Evolutionary conservation across 2,113 vertebrate species (phyloP).

Genomic region (Hippocampus abdominalis): DNA sequence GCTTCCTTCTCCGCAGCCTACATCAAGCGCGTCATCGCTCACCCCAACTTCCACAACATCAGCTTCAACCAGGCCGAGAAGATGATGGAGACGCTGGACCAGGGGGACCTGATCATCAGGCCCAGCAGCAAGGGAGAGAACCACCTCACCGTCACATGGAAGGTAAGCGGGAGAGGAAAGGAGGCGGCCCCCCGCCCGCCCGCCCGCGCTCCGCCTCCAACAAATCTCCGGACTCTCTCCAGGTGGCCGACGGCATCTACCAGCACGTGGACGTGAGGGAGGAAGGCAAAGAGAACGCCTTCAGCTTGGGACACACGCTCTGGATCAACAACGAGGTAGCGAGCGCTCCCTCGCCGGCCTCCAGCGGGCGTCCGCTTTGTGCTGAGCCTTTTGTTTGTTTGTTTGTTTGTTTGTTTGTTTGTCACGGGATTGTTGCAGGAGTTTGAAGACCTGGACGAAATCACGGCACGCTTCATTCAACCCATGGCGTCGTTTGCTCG

Average conservation of each 20-base stretch:
- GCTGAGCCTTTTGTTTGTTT: not conserved
- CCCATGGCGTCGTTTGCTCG: slow-evolving; percentile 97
- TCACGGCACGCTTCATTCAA: slow-evolving; percentile 94
- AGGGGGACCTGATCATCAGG: slow-evolving; percentile 94
- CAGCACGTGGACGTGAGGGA: slow-evolving; percentile 95
- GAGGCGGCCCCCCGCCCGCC: too few relatives aligned
- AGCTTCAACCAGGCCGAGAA: slow-evolving; percentile 99
- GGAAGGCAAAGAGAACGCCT: slow-evolving; percentile 98
- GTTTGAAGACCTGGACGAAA: slow-evolving; percentile 98
- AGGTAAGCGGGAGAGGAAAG: slow-evolving; percentile 53
- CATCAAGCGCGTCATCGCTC: slow-evolving; percentile 96
- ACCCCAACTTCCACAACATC: slow-evolving; percentile 98
- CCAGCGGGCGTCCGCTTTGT: too few relatives aligned
- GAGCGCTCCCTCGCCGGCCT: too few relatives aligned
- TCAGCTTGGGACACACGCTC: slow-evolving; percentile 92
- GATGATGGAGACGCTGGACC: slow-evolving; percentile 99
- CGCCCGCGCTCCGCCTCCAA: not conserved
- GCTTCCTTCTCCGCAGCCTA: slow-evolving; percentile 74
- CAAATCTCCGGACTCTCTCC: not conserved
- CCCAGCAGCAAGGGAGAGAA: slow-evolving; percentile 98
- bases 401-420: too few relatives aligned
- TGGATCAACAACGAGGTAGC: slow-evolving; percentile 94
- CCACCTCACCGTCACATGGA: slow-evolving; percentile 97
- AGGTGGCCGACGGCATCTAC: slow-evolving; percentile 91
- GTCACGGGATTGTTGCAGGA: slow-evolving; percentile 71